Evolutionary conservation across 1,140 invertebrate genomes (phyloP).

Genomic region (Tetranychus cinnabarinus): DNA sequence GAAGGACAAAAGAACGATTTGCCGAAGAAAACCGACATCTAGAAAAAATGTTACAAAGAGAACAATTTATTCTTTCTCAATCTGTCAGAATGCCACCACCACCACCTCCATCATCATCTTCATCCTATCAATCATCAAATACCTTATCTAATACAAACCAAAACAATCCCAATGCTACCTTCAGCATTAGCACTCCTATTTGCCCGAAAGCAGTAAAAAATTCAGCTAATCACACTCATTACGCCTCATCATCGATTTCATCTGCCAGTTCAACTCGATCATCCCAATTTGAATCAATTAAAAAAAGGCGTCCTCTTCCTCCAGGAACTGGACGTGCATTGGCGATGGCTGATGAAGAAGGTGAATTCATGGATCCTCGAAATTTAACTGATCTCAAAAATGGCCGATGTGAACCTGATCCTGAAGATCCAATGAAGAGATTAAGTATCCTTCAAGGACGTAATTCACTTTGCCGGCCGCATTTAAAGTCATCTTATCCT

Average conservation of each 20-base stretch:
- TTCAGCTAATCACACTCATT: background rate
- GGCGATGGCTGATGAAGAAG: slow-evolving; percentile 37
- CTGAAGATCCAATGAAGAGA: slow-evolving; percentile 17
- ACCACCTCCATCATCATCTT: background rate
- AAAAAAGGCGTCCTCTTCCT: background rate
- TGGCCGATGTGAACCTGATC: background rate
- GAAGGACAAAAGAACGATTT: slow-evolving; percentile 2
- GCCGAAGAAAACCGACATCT: slow-evolving; percentile 1
- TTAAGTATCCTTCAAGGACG: slow-evolving; percentile 47
- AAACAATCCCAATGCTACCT: background rate
- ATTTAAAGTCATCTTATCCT: slow-evolving; percentile 66
- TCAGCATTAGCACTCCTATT: background rate
- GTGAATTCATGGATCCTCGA: slow-evolving; percentile 49
- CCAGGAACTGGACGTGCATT: background rate
- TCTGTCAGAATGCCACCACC: background rate
- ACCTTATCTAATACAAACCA: background rate
- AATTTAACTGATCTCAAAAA: slow-evolving; percentile 37
- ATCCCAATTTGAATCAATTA: background rate
- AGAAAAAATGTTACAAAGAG: background rate
- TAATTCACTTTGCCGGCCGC: slow-evolving; percentile 62
- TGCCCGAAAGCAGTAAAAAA: background rate
- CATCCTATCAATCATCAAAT: background rate
- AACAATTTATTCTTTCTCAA: background rate
- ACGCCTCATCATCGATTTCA: background rate
- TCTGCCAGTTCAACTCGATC: background rate